Evolutionary conservation across 1,140 invertebrate species (phyloP).

Genomic region (Vanessa tameamea): DNA sequence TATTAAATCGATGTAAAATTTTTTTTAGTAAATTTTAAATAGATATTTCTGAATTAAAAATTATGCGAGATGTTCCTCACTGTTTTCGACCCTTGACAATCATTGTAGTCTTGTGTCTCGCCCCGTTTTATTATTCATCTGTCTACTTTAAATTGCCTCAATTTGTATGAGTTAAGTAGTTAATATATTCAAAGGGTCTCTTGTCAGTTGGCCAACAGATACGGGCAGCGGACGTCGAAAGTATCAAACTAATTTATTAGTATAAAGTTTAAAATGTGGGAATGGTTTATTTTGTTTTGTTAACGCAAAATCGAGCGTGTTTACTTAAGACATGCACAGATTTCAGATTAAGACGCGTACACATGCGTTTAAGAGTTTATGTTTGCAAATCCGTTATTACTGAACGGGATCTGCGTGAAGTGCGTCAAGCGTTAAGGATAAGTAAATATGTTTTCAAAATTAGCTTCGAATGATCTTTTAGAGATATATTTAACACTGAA

Average conservation of each 20-base stretch:
- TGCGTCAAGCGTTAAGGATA: too few species aligned
- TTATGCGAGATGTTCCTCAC: conserved; percentile 6
- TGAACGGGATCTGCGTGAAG: too few species aligned
- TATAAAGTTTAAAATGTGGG: conserved; percentile 15
- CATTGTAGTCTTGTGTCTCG: conserved; percentile 21
- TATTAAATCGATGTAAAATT: too few species aligned
- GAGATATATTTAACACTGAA: too few species aligned
- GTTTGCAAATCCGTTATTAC: too few species aligned
- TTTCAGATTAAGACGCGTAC: not conserved
- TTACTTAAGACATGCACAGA: conserved; percentile 2
- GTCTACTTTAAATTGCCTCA: conserved; percentile 40
- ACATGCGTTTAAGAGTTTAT: not conserved
- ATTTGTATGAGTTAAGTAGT: conserved; percentile 44
- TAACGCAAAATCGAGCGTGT: conserved; percentile 4
- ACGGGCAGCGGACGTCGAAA: conserved; percentile 28
- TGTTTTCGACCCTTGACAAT: conserved; percentile 28
- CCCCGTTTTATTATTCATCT: conserved; percentile 38
- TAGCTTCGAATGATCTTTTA: too few species aligned
- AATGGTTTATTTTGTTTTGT: not conserved
- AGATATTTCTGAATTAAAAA: not conserved
- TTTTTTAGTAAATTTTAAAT: too few species aligned
- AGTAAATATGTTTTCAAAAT: too few species aligned
- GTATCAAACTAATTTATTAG: conserved; percentile 32
- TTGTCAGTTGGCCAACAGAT: conserved; percentile 39
- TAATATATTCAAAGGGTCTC: conserved; percentile 41